A percentile compares a stretch with the other conserved stretches of the same genome.
Evolutionary conservation across 2,797 vertebrate species (phyloP).

Genomic region (Tangara arthus): DNA sequence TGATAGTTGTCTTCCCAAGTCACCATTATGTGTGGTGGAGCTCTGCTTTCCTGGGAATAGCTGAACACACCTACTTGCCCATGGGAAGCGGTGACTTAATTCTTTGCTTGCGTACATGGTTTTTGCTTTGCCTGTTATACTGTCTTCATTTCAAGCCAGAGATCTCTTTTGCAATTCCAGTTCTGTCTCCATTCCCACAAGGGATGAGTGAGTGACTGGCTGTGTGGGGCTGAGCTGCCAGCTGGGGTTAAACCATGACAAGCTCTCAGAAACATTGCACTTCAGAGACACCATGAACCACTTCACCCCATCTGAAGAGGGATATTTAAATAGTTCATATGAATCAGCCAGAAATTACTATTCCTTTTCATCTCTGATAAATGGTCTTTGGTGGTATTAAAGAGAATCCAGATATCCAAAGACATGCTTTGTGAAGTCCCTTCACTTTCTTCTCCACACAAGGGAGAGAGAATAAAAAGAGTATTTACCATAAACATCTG

Average conservation of each 20-base stretch:
- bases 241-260: not conserved
- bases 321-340: not conserved
- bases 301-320: not conserved
- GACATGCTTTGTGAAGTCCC: not conserved
- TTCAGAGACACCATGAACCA: not conserved
- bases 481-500: not conserved
- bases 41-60: not conserved
- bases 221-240: not conserved
- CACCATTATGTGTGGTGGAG: not conserved
- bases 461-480: not conserved
- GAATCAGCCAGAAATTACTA: not conserved
- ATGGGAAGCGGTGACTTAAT: not conserved
- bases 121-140: not conserved
- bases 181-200: not conserved
- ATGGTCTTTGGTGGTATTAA: not conserved
- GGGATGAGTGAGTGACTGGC: too few relatives aligned
- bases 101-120: fast-evolving
- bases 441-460: not conserved
- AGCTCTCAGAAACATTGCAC: not conserved
- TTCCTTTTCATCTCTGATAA: not conserved
- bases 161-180: not conserved
- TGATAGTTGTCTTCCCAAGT: not conserved
- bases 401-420: not conserved
- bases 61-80: not conserved
- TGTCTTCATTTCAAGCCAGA: not conserved